Evolutionary conservation across 1,140 invertebrate species (phyloP).

Genomic region (Alviniconcha marisindica): DNA sequence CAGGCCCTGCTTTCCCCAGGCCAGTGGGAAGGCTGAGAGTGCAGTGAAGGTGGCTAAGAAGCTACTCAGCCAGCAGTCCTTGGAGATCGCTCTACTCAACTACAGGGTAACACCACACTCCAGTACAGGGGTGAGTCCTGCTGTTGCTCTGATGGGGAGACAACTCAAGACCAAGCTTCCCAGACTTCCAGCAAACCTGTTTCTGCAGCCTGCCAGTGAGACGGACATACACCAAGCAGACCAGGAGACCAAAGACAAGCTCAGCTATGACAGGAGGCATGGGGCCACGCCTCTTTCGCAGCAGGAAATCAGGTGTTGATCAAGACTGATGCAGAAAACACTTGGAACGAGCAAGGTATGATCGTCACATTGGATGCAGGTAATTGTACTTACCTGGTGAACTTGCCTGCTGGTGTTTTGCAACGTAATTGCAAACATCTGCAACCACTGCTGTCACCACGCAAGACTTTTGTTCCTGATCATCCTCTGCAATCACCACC

Average conservation of each 20-base stretch:
- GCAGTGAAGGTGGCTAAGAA: slow-evolving; percentile 53
- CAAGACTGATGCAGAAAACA: not conserved
- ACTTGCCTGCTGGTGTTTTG: slow-evolving; percentile 12
- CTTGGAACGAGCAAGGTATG: not conserved
- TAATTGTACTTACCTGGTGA: slow-evolving; percentile 23
- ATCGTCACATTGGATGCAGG: not conserved
- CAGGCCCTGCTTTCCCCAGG: slow-evolving; percentile 49
- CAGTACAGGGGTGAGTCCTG: slow-evolving; percentile 12
- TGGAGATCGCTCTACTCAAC: not conserved
- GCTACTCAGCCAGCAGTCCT: slow-evolving; percentile 29
- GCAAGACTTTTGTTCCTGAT: no score
- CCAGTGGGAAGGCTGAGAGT: slow-evolving; percentile 51
- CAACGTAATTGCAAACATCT: not conserved
- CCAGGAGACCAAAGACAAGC: not conserved
- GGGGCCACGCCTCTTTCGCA: not conserved
- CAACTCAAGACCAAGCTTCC: slow-evolving; percentile 11
- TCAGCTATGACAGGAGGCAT: slow-evolving; percentile 20
- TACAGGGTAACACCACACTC: slow-evolving; percentile 25
- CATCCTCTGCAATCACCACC: no score
- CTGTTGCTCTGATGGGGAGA: not conserved
- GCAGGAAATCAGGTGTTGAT: slow-evolving; percentile 8
- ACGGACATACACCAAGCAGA: not conserved
- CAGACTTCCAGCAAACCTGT: slow-evolving; percentile 23
- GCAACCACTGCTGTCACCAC: not conserved
- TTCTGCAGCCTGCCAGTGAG: not conserved